These are phyloP conservation scores for Atta colombica DNA, from an alignment of 1,140 invertebrate genomes.

Conservation along the genomic window DNA sequence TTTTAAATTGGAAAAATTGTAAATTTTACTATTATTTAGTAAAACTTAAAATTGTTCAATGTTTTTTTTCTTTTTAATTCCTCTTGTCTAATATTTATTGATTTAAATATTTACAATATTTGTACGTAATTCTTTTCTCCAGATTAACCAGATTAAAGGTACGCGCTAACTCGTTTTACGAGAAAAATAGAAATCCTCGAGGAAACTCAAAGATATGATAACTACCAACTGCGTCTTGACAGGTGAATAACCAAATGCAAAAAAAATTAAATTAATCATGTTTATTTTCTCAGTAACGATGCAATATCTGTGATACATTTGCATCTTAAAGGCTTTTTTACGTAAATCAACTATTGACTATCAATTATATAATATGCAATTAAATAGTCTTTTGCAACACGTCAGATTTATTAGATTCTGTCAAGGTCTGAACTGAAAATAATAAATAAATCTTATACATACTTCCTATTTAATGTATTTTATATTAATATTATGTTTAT, in stretches of 20 bases:
- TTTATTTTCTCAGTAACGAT: slow-evolving; percentile 18
- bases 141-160: no score
- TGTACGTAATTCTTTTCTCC: not conserved
- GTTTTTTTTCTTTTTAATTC: not conserved
- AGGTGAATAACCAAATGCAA: slow-evolving; percentile 17
- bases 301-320: slow-evolving; percentile 1
- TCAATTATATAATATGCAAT: slow-evolving; percentile 8
- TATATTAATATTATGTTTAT: not conserved
- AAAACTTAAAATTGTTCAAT: not conserved
- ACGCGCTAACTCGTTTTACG: not conserved
- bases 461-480: not conserved
- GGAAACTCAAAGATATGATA: not conserved
- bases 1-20: not conserved
- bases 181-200: not conserved
- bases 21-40: not conserved
- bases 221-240: not conserved
- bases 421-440: not conserved
- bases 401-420: not conserved
- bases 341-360: not conserved
- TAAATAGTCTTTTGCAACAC: slow-evolving; percentile 3
- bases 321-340: slow-evolving; percentile 37
- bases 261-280: not conserved
- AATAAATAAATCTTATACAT: not conserved
- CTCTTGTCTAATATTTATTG: not conserved
- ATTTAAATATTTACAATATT: not conserved